Base-by-base conservation (phyloP, 2,797 vertebrate genomes). In the Acanthopagrus latus region DNA sequence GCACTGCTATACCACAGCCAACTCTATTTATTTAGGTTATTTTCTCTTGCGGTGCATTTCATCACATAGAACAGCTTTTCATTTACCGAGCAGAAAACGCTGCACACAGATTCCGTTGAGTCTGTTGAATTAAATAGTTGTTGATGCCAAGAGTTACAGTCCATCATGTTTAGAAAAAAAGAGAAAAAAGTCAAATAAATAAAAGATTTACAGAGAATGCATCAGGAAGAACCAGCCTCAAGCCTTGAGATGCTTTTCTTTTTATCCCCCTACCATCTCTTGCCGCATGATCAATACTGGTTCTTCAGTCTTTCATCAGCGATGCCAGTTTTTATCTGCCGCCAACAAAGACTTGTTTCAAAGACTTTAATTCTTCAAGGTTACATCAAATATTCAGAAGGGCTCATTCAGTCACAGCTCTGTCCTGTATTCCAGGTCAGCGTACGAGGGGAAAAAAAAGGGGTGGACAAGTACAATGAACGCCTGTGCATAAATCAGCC, bases 31-130 rank as follows among this genome's bases (percentile, higher is more conserved):
- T 79, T 87, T 71, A 78, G 46, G 43, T 64, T 72, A 51, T 81
- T 77, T 86, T 88, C 67, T 83, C 78, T 89, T 87, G 82, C 78
- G 78, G 46, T 54, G 62, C 57, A 76, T 91, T 92, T 87, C 81
- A 88, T 88, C 84, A 83, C 77, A 76, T 67, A 25, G 20, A 80
- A 63, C 64, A 50, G 78, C 48, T 78, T 86, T 82, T 81, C 16
- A 71, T 72, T 74, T 48, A 64, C 55, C 12, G 38, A 68, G 23
- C 48, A 23, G 46, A 66, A 52, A 73, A 56, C 2, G 43, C 33
- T 46, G 17, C 23, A 51, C 27, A 73, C 54, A 55, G 56, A 86
- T 70, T 80, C 55, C 33, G 33, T 21, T 50, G 43, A 85, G 57
- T 73, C 58, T 71, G 48, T 48, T 80, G 25, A 65, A 83, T 64